These are phyloP conservation scores for Hippocampus barbouri DNA, from an alignment of 2,113 vertebrate genomes.

Conservation along the genomic window DNA sequence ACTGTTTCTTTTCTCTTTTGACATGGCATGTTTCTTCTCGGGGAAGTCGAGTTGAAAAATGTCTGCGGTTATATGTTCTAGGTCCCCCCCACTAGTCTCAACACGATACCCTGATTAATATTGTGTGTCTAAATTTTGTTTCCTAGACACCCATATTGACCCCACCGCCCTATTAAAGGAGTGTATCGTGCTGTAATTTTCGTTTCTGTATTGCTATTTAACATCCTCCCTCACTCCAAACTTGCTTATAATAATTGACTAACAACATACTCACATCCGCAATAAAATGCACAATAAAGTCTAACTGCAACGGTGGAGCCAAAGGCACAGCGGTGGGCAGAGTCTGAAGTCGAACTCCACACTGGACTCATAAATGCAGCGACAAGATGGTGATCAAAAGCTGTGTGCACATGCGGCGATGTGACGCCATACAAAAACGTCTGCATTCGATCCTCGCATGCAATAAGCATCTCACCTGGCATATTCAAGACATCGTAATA, in stretches of 20 bases:
- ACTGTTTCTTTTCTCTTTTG: no score
- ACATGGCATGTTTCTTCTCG: no score
- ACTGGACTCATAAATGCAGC: conserved; percentile 15
- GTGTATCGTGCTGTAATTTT: background rate
- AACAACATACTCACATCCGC: conserved; percentile 7
- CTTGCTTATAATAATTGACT: conserved; percentile 11
- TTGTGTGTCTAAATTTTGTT: background rate
- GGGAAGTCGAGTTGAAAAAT: no score
- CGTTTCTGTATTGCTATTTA: conserved; percentile 6
- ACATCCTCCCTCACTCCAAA: background rate
- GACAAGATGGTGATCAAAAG: conserved; percentile 34
- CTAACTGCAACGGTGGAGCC: background rate
- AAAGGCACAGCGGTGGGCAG: conserved; percentile 16
- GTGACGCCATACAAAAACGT: conserved; percentile 7
- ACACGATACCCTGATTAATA: no score
- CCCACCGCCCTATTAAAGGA: background rate
- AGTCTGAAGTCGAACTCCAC: background rate
- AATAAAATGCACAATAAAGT: background rate
- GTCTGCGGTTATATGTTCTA: no score
- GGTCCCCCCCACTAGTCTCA: no score
- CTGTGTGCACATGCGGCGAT: background rate
- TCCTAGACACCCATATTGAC: background rate
- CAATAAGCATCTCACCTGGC: background rate
- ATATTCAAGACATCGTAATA: conserved; percentile 7
- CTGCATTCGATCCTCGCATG: conserved; percentile 19